Evolutionary conservation across 2,888 invertebrate species (phyloP), one percentile per base, ranked within the genome.

Genomic region (Acronicta leporina): DNA sequence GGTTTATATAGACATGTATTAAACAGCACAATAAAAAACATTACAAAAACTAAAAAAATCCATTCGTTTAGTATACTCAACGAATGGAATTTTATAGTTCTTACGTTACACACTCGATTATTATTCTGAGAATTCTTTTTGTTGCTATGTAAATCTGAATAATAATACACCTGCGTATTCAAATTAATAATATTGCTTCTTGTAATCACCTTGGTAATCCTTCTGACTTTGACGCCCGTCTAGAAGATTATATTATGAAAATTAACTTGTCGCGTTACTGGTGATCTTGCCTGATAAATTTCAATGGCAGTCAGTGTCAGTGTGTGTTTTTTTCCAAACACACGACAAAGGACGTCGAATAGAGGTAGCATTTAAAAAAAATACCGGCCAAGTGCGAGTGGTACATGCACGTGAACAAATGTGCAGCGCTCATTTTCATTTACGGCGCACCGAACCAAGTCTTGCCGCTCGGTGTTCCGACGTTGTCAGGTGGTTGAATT

Each of bases 241-340:
- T 53, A 57, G 33, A 44, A 16, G 42, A 38, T 43, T 47, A 43
- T 10, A 52, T 62, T 30, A 50, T 10, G 41, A 51, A 43, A 38
- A 53, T 45, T 33, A 43, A 20, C 20, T 20, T 15, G n/a, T 48
- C 25, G 27, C 35, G 4, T 35, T 35, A 42, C 15, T 15, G 20
- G 10, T 45, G 16, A 44, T 54, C 43, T 40, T 20, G 38, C 30
- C 14, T 35, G 46, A 50, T 46, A 38, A 43, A 46, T 56, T 51
- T 14, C 27, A 44, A 42, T 15, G 11, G 8, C 13, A 35, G 35
- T 13, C 35, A 11, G 6, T 30, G 10, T 38, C 15, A n/a, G n/a
- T n/a, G n/a, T n/a, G 30, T 42, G 59, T 55, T 45, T 49, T 56
- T 64, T 60, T 60, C 60, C 60, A n/a, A n/a, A 60, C 30, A 8